These are phyloP conservation scores for Subanguina moxae DNA, from an alignment of 1,140 invertebrate species.

Conservation along the genomic window DNA sequence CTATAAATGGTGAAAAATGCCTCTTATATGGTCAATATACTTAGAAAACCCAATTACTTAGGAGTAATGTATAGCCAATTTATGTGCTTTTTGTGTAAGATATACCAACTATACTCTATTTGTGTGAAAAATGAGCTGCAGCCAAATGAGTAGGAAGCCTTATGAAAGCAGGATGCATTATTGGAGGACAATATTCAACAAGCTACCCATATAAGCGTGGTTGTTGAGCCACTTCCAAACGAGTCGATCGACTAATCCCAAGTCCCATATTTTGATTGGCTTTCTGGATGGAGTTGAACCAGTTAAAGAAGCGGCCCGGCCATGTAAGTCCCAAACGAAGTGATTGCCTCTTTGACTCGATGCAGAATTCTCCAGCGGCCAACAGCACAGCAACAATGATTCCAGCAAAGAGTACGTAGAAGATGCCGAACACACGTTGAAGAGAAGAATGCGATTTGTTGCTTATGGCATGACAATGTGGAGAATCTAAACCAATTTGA, in stretches of 20 bases:
- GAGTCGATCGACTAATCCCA: not conserved
- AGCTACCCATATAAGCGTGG: not conserved
- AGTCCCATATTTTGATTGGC: not conserved
- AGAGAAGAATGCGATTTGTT: conserved; percentile 27
- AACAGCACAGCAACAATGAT: conserved; percentile 47
- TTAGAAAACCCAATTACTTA: no score
- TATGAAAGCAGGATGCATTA: no score
- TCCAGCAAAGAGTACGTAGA: conserved; percentile 52
- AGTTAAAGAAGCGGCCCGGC: conserved; percentile 20
- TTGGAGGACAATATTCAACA: not conserved
- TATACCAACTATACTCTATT: no score
- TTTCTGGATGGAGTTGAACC: conserved; percentile 5
- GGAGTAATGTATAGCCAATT: no score
- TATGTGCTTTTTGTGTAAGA: no score
- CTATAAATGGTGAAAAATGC: no score
- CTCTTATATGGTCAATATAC: no score
- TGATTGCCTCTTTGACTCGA: conserved; percentile 23
- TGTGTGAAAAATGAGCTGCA: no score
- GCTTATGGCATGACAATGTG: conserved; percentile 4
- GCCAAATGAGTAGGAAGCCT: no score
- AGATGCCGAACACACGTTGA: conserved; percentile 46
- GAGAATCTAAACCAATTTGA: not conserved
- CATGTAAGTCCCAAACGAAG: conserved; percentile 19
- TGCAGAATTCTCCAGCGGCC: conserved; percentile 41
- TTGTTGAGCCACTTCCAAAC: not conserved